Conservation (phyloP, 1,140 invertebrate species). For the Caenorhabditis inopinata region DNA sequence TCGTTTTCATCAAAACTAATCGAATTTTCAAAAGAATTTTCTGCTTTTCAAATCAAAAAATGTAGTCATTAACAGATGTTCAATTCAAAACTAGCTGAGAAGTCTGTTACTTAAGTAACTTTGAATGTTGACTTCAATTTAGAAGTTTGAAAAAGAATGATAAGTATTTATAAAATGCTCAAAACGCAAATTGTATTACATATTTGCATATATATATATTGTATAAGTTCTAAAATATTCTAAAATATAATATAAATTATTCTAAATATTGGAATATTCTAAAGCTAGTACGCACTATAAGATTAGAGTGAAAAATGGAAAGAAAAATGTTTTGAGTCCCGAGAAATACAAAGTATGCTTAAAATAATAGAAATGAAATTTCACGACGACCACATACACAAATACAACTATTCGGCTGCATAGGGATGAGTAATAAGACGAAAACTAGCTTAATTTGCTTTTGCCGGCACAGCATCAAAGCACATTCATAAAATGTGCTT, state of each 20-base stretch:
- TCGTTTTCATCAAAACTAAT: too few species aligned
- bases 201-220: too few species aligned
- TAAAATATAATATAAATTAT: too few species aligned
- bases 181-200: too few species aligned
- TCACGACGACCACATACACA: neutral
- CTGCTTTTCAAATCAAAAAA: too few species aligned
- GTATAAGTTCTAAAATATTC: too few species aligned
- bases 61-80: too few species aligned
- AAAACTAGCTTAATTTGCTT: slow-evolving; percentile 29
- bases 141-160: neutral
- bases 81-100: too few species aligned
- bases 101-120: too few species aligned
- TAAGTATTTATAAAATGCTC: too few species aligned
- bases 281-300: neutral
- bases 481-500: slow-evolving; percentile 14
- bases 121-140: too few species aligned
- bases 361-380: neutral
- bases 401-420: neutral
- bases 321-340: neutral
- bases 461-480: slow-evolving; percentile 22
- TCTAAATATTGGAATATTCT: neutral
- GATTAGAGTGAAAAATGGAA: neutral
- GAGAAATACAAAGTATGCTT: neutral
- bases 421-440: slow-evolving; percentile 11
- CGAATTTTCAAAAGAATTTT: too few species aligned